phyloP scores from a whole-genome alignment of 2,113 vertebrate genomes.

The Cervus canadensis region DNA sequence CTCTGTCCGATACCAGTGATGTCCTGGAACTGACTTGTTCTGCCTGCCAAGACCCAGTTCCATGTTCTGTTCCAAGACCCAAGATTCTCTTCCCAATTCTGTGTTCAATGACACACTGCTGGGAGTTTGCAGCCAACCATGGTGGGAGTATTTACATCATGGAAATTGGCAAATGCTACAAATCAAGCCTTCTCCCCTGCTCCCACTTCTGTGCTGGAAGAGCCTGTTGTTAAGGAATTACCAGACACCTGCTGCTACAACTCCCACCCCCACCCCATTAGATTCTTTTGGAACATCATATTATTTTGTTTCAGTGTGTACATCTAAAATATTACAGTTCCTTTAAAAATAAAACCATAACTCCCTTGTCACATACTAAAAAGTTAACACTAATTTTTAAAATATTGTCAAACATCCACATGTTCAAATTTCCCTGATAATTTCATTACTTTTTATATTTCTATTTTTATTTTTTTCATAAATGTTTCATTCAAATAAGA shows the following conservation, averaged over 20 bases:
- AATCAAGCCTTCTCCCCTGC: neutral
- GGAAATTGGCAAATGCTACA: neutral
- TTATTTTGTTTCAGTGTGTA: neutral
- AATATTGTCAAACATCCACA: neutral
- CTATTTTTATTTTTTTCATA: neutral
- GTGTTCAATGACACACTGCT: neutral
- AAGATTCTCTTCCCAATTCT: neutral
- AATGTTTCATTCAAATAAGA: neutral
- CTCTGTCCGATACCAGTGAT: accelerated
- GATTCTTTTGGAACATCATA: neutral
- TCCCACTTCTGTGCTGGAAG: accelerated
- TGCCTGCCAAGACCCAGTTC: neutral
- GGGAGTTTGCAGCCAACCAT: neutral
- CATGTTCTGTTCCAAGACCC: neutral
- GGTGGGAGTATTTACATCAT: neutral
- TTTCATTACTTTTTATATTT: neutral
- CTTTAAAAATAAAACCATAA: neutral
- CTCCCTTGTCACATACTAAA: neutral
- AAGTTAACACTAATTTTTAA: neutral
- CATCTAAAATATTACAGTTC: neutral
- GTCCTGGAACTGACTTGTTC: neutral
- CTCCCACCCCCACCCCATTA: neutral
- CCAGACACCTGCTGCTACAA: neutral
- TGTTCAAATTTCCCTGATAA: neutral
- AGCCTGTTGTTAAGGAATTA: neutral